Base-by-base conservation (phyloP, 2,113 vertebrate genomes). In the Dolichotis patagonum region DNA sequence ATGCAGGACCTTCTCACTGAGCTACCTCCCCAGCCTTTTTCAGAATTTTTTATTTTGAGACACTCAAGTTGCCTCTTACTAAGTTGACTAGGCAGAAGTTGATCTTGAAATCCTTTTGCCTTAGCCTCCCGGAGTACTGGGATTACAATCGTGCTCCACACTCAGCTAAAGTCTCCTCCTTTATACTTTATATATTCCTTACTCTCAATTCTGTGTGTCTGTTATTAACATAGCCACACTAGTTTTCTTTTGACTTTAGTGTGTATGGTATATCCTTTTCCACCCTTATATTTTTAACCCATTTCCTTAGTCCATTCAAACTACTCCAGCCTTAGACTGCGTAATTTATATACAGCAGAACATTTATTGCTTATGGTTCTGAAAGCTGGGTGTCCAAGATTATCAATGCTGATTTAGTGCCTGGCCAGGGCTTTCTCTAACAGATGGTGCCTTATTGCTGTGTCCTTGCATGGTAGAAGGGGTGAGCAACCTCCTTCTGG, bases 231-330 rank as follows among this genome's bases (percentile, higher is more conserved):
- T 35, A 71, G 52, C 30, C 63, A 14, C 30, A 1, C 11, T n/a
- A 43, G 24, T 83, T 96, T 92, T 49, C 41, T 86, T 91, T 84
- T 84, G 52, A 75, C 58, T 92, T 7, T 24, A 65, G 8, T 88
- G 71, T 46, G 67, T 43, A 7, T 22, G 20, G 28, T 75, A 6
- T 65, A 30, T 88, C 24, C 41, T 82, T 71, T 93, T 41, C 38
- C 43, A 32, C 88, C 19, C 14, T 77, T 75, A 11, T 3, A 30
- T 26, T 69, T 90, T 83, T 60, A 73, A 65, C 13, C 1, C 8
- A 62, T n/a, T 65, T 19, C 81, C 67, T 87, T 17, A 20, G 71
- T 85, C 41, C 69, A 56, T 69, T 85, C 54, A 32, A 17, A 52
- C 22, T 69, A 38, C 35, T 62, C 2, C n/a, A 62, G 30, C 41